Percentiles rank a stretch among this genome's conserved stretches.
phyloP scores from a whole-genome alignment of 1,140 invertebrate genomes.

The Drosophila pachea region DNA sequence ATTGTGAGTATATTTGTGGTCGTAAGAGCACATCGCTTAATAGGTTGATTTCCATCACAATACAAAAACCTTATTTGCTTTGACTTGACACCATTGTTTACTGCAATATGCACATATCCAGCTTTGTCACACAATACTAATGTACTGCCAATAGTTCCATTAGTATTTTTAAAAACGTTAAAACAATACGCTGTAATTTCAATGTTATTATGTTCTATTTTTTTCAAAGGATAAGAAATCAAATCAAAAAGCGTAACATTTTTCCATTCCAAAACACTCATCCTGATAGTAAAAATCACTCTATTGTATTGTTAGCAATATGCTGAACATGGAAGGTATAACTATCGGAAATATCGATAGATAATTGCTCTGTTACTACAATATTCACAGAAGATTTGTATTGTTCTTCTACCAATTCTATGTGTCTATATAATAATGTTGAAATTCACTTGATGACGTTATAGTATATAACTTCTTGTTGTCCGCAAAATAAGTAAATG shows the following conservation, averaged over 20 bases:
- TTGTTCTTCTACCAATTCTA: no score
- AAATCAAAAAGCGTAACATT: slow-evolving; percentile 49
- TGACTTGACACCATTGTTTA: slow-evolving; percentile 15
- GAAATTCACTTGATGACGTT: no score
- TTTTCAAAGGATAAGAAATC: slow-evolving; percentile 1
- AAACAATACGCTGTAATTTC: slow-evolving; percentile 49
- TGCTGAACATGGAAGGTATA: no score
- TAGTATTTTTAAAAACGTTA: slow-evolving; percentile 10
- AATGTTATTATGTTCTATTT: slow-evolving; percentile 10
- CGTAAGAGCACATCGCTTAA: slow-evolving; percentile 49
- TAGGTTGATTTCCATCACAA: not conserved
- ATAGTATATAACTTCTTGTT: no score
- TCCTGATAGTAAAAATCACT: not conserved
- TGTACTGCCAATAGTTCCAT: slow-evolving; percentile 15
- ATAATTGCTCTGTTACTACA: no score
- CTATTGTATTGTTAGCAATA: no score
- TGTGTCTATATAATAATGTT: no score
- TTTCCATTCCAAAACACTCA: slow-evolving; percentile 61
- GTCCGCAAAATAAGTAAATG: no score
- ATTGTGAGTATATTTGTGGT: slow-evolving; percentile 41
- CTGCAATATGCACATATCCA: slow-evolving; percentile 43
- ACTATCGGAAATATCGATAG: no score
- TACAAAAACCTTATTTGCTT: slow-evolving; percentile 45
- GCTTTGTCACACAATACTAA: slow-evolving; percentile 47
- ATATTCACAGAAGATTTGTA: no score